phyloP scores from a whole-genome alignment of 2,888 invertebrate species.

The Parnassius mnemosyne region DNA sequence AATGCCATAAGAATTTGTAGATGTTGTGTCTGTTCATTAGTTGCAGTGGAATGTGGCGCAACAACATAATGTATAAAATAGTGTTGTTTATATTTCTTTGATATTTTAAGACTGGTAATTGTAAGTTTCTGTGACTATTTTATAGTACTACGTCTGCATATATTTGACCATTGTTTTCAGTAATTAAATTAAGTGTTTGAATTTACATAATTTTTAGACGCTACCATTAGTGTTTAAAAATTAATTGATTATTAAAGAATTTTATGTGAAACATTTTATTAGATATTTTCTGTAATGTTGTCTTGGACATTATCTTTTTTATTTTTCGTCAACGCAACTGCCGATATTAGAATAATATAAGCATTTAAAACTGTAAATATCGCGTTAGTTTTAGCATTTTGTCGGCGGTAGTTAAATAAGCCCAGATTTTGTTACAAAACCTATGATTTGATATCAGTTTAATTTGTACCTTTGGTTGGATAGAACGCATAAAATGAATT shows the following conservation, averaged over 20 bases:
- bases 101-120: slow-evolving; percentile 44
- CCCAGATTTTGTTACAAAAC: slow-evolving; percentile 7
- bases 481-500: not conserved
- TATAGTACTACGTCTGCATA: not conserved
- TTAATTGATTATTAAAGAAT: not conserved
- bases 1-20: not conserved
- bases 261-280: not conserved
- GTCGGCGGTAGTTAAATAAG: slow-evolving; percentile 2
- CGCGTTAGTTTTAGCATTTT: not conserved
- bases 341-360: slow-evolving; percentile 6
- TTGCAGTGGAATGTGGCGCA: slow-evolving; percentile 2
- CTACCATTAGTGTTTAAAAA: not conserved
- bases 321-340: slow-evolving; percentile 1
- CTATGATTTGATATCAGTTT: not conserved
- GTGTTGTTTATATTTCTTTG: slow-evolving; percentile 23
- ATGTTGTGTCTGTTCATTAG: not conserved
- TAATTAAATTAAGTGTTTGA: not conserved
- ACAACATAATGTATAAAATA: slow-evolving; percentile 20
- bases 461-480: slow-evolving; percentile 8
- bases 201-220: not conserved
- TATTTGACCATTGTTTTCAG: not conserved
- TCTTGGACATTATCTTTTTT: slow-evolving; percentile 4
- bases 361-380: slow-evolving; percentile 23
- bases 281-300: not conserved
- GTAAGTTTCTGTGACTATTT: slow-evolving; percentile 30